Evolutionary conservation across 2,888 invertebrate species (phyloP), one percentile per base, ranked within the genome.

Genomic region (Leptinotarsa juncta): DNA sequence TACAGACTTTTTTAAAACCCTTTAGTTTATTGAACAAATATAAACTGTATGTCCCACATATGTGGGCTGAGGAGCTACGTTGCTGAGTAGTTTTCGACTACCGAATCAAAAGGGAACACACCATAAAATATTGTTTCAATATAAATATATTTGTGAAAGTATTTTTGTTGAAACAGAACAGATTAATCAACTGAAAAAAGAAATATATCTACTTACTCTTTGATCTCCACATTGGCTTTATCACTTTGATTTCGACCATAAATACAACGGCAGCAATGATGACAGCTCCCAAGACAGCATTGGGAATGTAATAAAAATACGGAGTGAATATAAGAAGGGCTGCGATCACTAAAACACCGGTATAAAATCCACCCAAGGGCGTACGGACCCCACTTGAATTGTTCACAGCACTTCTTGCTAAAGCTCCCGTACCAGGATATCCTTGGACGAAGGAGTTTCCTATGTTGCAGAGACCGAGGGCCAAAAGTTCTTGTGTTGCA

Each of bases 231-330:
- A 96, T 95, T 0, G 96, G 95, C 81, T 93, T 93, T 66, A 96
- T 90, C 68, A 96, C 95, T 86, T 94, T 93, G 78, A 95, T 93
- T 87, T 96, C 96, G 18, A 96, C 93, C 96, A 97, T 96, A 87
- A 96, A 96, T 70, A 97, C 90, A 66, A 97, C 97, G 49, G 97
- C 97, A 50, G 95, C 94, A 81, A 97, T 96, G 84, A 97, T 97
- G 82, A 98, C 94, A 2, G 96, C 96, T 1, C 96, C 96, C 81
- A 98, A 89, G 7, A 94, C 92, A 14, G 97, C 91, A 86, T 94
- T 95, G 1, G 96, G 96, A 84, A 96, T 96, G 86, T 90, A 97
- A 85, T 91, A 94, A 87, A 97, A 97, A 87, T 94, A 95, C 7
- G 96, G 96, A 1, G 97, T 97, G 86, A 97, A 93, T 87, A 96